Percentiles rank a stretch among this genome's conserved stretches.
These are phyloP conservation scores for Crocuta crocuta DNA, from an alignment of 2,113 vertebrate genomes.

Conservation along the genomic window DNA sequence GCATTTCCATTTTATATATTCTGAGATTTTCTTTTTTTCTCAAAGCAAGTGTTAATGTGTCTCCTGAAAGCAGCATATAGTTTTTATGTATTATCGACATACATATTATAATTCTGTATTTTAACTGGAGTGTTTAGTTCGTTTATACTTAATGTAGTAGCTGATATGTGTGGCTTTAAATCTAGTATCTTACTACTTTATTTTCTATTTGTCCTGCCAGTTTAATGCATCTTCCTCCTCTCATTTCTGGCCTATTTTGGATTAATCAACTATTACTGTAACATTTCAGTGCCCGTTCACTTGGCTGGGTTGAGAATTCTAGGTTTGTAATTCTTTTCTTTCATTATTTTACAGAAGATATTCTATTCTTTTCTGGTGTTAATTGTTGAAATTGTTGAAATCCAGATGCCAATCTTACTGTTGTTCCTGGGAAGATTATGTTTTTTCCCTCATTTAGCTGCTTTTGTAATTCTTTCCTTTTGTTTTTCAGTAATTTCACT, in stretches of 20 bases:
- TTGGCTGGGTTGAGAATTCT: background rate
- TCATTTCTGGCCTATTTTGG: background rate
- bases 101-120: background rate
- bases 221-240: background rate
- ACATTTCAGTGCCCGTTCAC: background rate
- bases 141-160: constrained; percentile 13
- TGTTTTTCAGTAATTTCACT: constrained; percentile 12
- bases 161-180: background rate
- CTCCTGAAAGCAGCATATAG: background rate
- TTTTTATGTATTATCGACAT: background rate
- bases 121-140: background rate
- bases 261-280: background rate
- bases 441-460: background rate
- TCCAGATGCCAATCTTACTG: background rate
- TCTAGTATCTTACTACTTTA: background rate
- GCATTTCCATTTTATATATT: background rate
- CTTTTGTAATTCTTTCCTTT: background rate
- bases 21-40: background rate
- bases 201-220: background rate
- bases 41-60: background rate
- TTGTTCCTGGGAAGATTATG: background rate
- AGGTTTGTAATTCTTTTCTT: background rate
- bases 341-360: background rate
- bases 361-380: background rate
- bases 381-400: background rate